phyloP scores from a whole-genome alignment of 2,888 invertebrate species.

The Disparrhopalites patrizii region DNA sequence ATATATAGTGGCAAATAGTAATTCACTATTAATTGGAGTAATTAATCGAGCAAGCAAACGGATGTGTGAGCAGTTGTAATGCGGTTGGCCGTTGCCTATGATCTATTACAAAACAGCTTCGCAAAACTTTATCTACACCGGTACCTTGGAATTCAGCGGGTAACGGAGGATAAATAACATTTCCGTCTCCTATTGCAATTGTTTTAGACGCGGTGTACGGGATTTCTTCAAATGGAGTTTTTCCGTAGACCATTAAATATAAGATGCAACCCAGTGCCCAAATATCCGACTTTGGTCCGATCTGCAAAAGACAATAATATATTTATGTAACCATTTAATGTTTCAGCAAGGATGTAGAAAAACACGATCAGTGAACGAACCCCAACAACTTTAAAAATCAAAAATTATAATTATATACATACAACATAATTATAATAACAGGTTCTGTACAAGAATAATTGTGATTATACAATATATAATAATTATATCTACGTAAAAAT shows the following conservation, averaged over 20 bases:
- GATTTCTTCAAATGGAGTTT: conserved; percentile 85
- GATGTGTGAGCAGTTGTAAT: conserved; percentile 63
- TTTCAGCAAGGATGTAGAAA: not conserved
- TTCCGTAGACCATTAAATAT: conserved; percentile 84
- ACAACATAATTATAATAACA: not conserved
- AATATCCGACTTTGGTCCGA: conserved; percentile 87
- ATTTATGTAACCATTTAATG: not conserved
- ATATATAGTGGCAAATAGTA: too few relatives aligned
- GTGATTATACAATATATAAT: not conserved
- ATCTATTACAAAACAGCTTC: conserved; percentile 69
- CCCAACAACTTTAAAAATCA: too few relatives aligned
- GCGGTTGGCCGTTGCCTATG: conserved; percentile 70
- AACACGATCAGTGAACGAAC: not conserved
- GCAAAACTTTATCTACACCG: conserved; percentile 63
- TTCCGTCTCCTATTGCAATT: conserved; percentile 68
- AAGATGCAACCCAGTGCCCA: conserved; percentile 98
- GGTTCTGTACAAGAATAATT: not conserved
- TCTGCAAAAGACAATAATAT: conserved; percentile 56
- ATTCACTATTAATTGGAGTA: not conserved
- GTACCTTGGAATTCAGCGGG: conserved; percentile 55
- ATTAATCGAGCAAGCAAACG: conserved; percentile 50
- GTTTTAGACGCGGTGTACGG: conserved; percentile 68
- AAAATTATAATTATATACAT: not conserved
- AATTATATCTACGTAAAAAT: not conserved
- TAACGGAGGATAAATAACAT: conserved; percentile 66